Evolutionary conservation across 2,888 invertebrate genomes (phyloP).

Genomic region (Monopis laevigella): DNA sequence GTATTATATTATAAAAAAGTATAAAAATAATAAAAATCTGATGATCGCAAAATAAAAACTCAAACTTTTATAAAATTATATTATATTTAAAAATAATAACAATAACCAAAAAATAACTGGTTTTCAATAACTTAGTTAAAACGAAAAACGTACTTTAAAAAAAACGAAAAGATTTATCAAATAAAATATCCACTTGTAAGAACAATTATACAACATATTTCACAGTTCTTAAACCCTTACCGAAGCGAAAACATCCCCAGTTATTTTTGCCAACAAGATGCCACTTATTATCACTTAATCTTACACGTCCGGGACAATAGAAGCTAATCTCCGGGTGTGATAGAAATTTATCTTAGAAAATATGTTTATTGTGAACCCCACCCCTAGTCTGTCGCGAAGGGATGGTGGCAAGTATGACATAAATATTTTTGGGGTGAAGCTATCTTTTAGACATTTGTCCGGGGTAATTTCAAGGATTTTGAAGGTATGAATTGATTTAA

Average conservation of each 20-base stretch:
- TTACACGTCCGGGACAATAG: conserved; percentile 56
- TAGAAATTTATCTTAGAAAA: conserved; percentile 56
- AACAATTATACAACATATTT: too few species aligned
- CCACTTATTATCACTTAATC: conserved; percentile 67
- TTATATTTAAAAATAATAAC: too few species aligned
- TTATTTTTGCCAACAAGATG: conserved; percentile 55
- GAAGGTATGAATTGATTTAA: too few species aligned
- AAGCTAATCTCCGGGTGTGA: conserved; percentile 58
- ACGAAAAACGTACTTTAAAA: too few species aligned
- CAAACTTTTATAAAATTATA: too few species aligned
- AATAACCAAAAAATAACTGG: too few species aligned
- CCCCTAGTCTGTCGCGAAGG: conserved; percentile 29
- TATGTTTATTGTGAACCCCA: conserved; percentile 43
- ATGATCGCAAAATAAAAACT: too few species aligned
- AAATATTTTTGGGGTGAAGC: conserved; percentile 32
- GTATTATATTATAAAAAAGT: too few species aligned
- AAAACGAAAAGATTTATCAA: too few species aligned
- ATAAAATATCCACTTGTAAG: too few species aligned
- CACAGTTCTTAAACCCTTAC: conserved; percentile 1
- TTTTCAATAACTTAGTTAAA: too few species aligned
- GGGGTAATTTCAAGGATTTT: conserved; percentile 22
- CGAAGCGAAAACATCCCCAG: conserved; percentile 40
- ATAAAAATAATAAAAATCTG: too few species aligned
- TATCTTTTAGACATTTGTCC: conserved; percentile 23
- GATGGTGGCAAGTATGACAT: conserved; percentile 25